These are phyloP conservation scores for Rhyzopertha dominica DNA, from an alignment of 1,140 invertebrate species.

Conservation along the genomic window DNA sequence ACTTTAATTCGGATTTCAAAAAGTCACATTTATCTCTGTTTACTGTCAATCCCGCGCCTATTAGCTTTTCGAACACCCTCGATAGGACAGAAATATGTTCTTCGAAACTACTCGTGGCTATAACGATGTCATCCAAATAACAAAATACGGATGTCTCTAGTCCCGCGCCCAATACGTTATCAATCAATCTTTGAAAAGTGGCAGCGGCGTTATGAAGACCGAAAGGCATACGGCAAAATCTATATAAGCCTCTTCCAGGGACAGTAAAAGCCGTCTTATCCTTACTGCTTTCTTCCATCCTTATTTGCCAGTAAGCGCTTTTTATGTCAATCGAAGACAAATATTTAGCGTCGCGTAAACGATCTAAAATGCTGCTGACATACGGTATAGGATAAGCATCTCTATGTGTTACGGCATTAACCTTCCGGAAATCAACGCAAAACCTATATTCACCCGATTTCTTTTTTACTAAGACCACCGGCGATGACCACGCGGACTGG, in stretches of 20 bases:
- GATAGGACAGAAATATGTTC: constrained; percentile 29
- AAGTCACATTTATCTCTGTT: constrained; percentile 25
- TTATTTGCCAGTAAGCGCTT: constrained; percentile 36
- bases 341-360: constrained; percentile 25
- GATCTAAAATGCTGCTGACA: constrained; percentile 28
- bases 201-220: constrained; percentile 27
- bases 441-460: constrained; percentile 11
- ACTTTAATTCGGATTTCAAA: too few relatives aligned
- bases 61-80: constrained; percentile 22
- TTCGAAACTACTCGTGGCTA: constrained; percentile 30
- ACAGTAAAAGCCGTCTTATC: constrained; percentile 37
- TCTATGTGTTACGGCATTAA: constrained; percentile 22
- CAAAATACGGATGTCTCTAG: constrained; percentile 18
- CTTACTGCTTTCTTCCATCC: constrained; percentile 24
- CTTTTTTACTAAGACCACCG: constrained; percentile 25
- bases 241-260: constrained; percentile 30
- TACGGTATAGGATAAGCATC: constrained; percentile 25
- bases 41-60: constrained; percentile 27
- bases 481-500: constrained; percentile 10
- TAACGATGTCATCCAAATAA: constrained; percentile 38
- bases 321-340: constrained; percentile 34
- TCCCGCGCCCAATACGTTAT: constrained; percentile 27
- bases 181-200: constrained; percentile 24
- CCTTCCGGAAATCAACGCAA: neutral
- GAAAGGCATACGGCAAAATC: constrained; percentile 35